These are phyloP conservation scores for Numenius phaeopus DNA, from an alignment of 2,797 vertebrate genomes.

Conservation along the genomic window DNA sequence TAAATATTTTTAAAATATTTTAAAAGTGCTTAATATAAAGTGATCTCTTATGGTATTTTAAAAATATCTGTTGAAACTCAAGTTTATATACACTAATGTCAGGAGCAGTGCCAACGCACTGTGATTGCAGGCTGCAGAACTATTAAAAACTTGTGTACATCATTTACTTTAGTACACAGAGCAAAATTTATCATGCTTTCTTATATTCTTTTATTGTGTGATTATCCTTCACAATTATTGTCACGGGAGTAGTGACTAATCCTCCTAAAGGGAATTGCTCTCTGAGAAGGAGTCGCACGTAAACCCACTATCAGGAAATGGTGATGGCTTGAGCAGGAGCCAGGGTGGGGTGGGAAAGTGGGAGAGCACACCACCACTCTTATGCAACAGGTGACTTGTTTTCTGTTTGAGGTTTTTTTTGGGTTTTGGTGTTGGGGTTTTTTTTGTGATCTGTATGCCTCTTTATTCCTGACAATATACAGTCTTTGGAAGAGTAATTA, in stretches of 20 bases:
- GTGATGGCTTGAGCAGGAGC: no score
- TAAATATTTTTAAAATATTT: neutral
- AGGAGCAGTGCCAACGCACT: neutral
- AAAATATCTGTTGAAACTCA: neutral
- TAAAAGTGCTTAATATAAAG: neutral
- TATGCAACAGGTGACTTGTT: rapidly evolving
- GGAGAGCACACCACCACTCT: no score
- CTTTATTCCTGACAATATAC: neutral
- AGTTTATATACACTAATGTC: neutral
- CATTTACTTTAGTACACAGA: neutral
- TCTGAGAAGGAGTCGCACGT: no score
- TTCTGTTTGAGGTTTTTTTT: neutral
- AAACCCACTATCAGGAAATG: no score
- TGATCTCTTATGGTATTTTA: neutral
- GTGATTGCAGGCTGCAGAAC: neutral
- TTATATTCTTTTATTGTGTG: neutral
- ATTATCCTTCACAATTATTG: neutral
- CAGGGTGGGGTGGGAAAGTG: no score
- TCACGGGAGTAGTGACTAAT: no score
- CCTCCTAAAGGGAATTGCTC: no score
- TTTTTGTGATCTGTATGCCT: neutral
- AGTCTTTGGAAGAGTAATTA: neutral
- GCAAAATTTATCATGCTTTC: neutral
- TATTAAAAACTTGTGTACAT: neutral
- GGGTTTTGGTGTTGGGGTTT: neutral